Evolutionary conservation across 2,797 vertebrate genomes (phyloP).

Genomic region (Chromobotia macracanthus): DNA sequence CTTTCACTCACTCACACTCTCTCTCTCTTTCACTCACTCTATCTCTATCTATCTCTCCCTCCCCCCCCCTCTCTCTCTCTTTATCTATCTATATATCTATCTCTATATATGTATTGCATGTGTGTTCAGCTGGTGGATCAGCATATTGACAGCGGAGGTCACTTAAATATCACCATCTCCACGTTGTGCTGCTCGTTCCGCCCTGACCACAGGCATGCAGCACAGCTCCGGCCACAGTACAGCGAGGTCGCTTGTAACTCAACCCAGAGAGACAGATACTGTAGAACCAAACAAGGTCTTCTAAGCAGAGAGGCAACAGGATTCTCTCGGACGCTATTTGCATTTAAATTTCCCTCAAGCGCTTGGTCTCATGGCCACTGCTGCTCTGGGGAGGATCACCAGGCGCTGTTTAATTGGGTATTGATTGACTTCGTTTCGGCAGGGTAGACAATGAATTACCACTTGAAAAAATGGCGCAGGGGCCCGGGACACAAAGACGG

Average conservation of each 20-base stretch:
- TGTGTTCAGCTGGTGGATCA: constrained; percentile 60
- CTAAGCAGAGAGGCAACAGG: constrained; percentile 13
- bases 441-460: constrained; percentile 71
- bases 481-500: constrained; percentile 29
- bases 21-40: no score
- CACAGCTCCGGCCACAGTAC: constrained; percentile 46
- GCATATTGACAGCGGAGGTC: constrained; percentile 62
- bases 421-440: constrained; percentile 74
- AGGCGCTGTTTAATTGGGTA: constrained; percentile 74
- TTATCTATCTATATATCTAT: background rate
- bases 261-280: constrained; percentile 39
- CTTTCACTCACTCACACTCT: no score
- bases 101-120: constrained; percentile 32
- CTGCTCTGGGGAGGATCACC: constrained; percentile 27
- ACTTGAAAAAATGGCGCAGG: constrained; percentile 58
- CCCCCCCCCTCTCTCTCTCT: no score
- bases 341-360: constrained; percentile 70
- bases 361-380: constrained; percentile 27
- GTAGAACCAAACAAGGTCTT: constrained; percentile 54
- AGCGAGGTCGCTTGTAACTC: constrained; percentile 57
- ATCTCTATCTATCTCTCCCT: no score
- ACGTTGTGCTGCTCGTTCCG: constrained; percentile 40
- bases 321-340: constrained; percentile 61
- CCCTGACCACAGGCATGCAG: constrained; percentile 58
- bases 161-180: constrained; percentile 60